phyloP scores from a whole-genome alignment of 1,140 invertebrate genomes.

The Hyposmocoma kahamanoa region DNA sequence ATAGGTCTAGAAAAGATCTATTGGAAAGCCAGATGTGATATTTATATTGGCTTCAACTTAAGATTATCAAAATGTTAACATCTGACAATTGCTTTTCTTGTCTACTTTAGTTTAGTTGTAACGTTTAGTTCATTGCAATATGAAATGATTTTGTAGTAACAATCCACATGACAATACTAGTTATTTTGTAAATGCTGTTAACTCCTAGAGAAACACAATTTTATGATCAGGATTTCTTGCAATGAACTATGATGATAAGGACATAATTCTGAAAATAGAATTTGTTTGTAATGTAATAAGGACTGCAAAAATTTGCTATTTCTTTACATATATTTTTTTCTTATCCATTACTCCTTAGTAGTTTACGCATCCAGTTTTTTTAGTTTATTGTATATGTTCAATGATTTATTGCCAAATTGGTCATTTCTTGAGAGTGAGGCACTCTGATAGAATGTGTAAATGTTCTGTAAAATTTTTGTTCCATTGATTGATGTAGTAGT shows the following conservation, averaged over 20 bases:
- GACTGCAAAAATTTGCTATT: slow-evolving; percentile 58
- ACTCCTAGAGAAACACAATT: slow-evolving; percentile 18
- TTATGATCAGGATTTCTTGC: slow-evolving; percentile 19
- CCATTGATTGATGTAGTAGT: too few relatives aligned
- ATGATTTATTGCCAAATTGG: slow-evolving; percentile 26
- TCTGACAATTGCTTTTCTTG: neutral
- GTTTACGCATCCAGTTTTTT: slow-evolving; percentile 28
- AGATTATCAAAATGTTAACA: slow-evolving; percentile 13
- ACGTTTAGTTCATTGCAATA: slow-evolving; percentile 22
- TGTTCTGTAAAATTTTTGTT: too few relatives aligned
- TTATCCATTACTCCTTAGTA: slow-evolving; percentile 24
- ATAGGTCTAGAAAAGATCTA: slow-evolving; percentile 33
- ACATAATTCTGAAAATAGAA: slow-evolving; percentile 34
- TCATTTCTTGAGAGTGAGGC: too few relatives aligned
- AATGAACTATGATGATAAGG: slow-evolving; percentile 39
- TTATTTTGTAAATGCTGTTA: neutral
- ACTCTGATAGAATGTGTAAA: too few relatives aligned
- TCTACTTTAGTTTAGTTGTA: slow-evolving; percentile 15
- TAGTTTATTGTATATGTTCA: slow-evolving; percentile 26
- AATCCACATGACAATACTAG: slow-evolving; percentile 1
- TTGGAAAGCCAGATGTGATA: slow-evolving; percentile 53
- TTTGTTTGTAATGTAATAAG: slow-evolving; percentile 53
- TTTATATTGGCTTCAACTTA: slow-evolving; percentile 47
- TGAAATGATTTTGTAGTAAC: slow-evolving; percentile 13
- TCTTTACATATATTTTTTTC: slow-evolving; percentile 33